A percentile compares a stretch with the other conserved stretches of the same genome.
These are phyloP conservation scores for Parnassius apollo DNA, from an alignment of 2,888 invertebrate species.

Conservation along the genomic window DNA sequence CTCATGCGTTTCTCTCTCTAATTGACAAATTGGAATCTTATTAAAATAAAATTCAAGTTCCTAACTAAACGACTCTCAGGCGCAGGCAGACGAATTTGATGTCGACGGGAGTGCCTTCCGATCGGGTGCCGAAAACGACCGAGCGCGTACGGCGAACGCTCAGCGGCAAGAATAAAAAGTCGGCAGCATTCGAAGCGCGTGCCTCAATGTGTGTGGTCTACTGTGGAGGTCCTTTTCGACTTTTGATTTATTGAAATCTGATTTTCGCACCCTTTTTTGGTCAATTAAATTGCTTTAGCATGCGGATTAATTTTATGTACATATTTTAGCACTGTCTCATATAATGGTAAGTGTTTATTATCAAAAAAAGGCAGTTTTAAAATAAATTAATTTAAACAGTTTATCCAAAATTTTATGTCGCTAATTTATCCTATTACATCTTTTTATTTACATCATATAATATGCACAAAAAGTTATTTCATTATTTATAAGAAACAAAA, in stretches of 20 bases:
- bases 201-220: conserved; percentile 88
- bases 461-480: too few species aligned
- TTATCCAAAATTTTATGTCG: too few species aligned
- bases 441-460: too few species aligned
- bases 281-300: conserved; percentile 35
- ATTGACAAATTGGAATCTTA: conserved; percentile 88
- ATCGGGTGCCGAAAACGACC: conserved; percentile 67
- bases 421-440: too few species aligned
- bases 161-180: conserved; percentile 70
- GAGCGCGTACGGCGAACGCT: conserved; percentile 60
- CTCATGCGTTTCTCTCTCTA: conserved; percentile 80
- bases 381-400: background rate
- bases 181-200: conserved; percentile 85
- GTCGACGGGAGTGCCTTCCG: conserved; percentile 60
- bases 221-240: conserved; percentile 73
- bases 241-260: conserved; percentile 74
- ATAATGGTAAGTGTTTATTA: background rate
- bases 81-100: conserved; percentile 48
- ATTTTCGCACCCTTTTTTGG: conserved; percentile 69
- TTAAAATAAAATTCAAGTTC: conserved; percentile 82
- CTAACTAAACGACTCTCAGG: conserved; percentile 57
- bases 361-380: background rate
- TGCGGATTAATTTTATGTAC: conserved; percentile 22
- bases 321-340: conserved; percentile 13
- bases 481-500: too few species aligned